phyloP scores from a whole-genome alignment of 2,797 vertebrate species.

The Falco berigora region DNA sequence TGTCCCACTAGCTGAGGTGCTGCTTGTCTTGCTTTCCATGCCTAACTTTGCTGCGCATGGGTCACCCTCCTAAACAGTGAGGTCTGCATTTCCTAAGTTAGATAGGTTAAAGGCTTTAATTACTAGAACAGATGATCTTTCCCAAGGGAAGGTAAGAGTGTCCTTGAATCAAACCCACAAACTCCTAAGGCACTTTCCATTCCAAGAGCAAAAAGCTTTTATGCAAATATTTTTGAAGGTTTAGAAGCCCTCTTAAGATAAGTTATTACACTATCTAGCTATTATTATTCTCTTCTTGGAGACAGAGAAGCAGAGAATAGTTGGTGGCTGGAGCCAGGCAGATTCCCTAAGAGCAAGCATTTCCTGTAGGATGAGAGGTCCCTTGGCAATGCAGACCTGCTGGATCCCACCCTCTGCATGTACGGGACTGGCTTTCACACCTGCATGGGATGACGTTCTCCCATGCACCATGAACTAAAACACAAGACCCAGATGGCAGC shows the following conservation, averaged over 20 bases:
- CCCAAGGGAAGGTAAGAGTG: not conserved
- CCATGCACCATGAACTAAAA: not conserved
- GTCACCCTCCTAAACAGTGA: not conserved
- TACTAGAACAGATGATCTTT: not conserved
- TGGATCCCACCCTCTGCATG: not conserved
- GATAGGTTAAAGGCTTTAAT: slow-evolving; percentile 27
- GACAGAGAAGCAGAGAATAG: not conserved
- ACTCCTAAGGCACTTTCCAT: not conserved
- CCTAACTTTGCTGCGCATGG: not conserved
- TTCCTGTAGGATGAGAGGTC: not conserved
- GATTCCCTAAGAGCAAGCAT: not conserved
- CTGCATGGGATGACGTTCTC: not conserved
- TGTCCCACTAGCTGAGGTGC: not conserved
- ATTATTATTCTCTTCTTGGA: not conserved
- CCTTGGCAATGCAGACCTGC: not conserved
- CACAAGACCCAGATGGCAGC: not conserved
- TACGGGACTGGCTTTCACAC: not conserved
- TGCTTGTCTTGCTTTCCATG: not conserved
- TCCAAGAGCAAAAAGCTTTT: not conserved
- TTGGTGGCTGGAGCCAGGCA: not conserved
- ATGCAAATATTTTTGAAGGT: slow-evolving; percentile 8
- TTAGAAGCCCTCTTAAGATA: not conserved
- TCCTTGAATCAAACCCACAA: not conserved
- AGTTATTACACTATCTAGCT: not conserved
- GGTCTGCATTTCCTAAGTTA: not conserved